Evolutionary conservation across 2,113 vertebrate genomes (phyloP), one percentile per base, ranked within the genome.

Genomic region (Neotoma lepida): DNA sequence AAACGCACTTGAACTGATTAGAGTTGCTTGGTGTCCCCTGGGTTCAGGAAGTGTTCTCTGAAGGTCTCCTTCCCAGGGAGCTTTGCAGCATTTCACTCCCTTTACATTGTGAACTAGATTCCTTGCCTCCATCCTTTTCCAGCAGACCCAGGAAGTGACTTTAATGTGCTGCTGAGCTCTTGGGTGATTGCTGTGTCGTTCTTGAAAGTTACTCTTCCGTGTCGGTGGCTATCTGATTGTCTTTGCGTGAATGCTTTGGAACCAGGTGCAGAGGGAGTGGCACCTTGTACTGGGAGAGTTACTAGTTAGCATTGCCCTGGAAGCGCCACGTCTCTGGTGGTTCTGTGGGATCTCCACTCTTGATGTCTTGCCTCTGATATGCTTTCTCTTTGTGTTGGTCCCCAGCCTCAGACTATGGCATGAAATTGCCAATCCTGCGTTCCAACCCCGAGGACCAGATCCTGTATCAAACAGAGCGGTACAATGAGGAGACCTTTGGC

Each of bases 401-500:
- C 86, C 0, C 86, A 99, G 99, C 99, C 24, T 99, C 99, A 58
- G 99, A 99, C 98, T 99, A 99, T 9, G 99, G 99, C 22, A 98
- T 99, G 98, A 99, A 99, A 44, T 98, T 99, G 96, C 99, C 99
- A 0, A 99, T 99, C 95, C 97, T 99, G 94, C 98, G 99, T 61
- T 99, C 99, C 97, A 99, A 98, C 35, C 99, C 98, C 0, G 99
- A 99, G 64, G 99, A 99, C 97, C 99, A 99, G 98, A 98, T 99
- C 87, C 98, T 99, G 5, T 99, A 99, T 97, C 99, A 99, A 97
- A 99, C 99, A 0, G 99, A 99, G 96, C 99, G 99, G 84, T 99
- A 99, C 98, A 99, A 99, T 0, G 99, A 99, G 97, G 99, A 99
- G 96, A 99, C 99, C 13, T 99, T 99, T 94, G 99, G 99, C 90